Evolutionary conservation across 2,113 vertebrate genomes (phyloP).

Genomic region (Sphyrna mokarran): DNA sequence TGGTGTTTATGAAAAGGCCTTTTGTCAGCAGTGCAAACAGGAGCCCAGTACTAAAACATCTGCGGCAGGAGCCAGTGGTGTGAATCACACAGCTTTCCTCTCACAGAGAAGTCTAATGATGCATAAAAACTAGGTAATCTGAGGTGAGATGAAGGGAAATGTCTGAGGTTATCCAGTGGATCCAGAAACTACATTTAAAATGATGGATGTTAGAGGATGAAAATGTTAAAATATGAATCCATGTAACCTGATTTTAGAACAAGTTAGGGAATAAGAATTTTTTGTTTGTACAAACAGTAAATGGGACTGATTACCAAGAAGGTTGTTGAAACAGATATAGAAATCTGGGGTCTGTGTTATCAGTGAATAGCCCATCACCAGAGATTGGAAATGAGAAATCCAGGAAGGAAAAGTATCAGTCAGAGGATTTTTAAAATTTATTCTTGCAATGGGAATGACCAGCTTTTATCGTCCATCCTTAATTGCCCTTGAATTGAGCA

Average conservation of each 20-base stretch:
- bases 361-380: not conserved
- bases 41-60: not conserved
- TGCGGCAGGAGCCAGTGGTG: not conserved
- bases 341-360: not conserved
- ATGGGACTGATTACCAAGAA: not conserved
- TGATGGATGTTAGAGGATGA: not conserved
- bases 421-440: too few species aligned
- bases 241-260: not conserved
- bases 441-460: too few species aligned
- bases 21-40: slow-evolving; percentile 28
- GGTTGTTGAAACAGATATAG: not conserved
- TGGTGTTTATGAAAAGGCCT: slow-evolving; percentile 24
- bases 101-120: not conserved
- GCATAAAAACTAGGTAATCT: not conserved
- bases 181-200: not conserved
- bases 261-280: not conserved
- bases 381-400: not conserved
- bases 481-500: too few species aligned
- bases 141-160: not conserved
- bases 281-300: not conserved
- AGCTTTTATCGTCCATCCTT: too few species aligned
- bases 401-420: not conserved
- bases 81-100: slow-evolving; percentile 7
- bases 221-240: not conserved
- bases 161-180: slow-evolving; percentile 2